phyloP scores from a whole-genome alignment of 2,113 vertebrate genomes.

The Oophaga pumilio region DNA sequence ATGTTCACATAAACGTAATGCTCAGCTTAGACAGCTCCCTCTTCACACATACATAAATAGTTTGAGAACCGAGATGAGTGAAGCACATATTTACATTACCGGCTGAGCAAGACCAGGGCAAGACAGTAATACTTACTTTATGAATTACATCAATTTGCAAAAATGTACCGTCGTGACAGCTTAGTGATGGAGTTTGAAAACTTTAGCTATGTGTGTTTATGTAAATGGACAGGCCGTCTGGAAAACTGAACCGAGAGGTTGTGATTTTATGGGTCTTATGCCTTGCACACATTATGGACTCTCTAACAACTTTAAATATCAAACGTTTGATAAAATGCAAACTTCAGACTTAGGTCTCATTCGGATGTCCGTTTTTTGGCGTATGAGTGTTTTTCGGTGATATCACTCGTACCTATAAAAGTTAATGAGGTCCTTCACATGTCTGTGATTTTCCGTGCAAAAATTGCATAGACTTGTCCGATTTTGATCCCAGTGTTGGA shows the following conservation, averaged over 20 bases:
- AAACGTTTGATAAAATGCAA: background rate
- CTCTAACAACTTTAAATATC: background rate
- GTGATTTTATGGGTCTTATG: background rate
- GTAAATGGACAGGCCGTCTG: constrained; percentile 17
- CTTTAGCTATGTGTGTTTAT: background rate
- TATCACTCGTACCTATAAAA: too few relatives aligned
- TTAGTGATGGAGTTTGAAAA: constrained; percentile 10
- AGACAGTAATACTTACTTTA: background rate
- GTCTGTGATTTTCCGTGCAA: too few relatives aligned
- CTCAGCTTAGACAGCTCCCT: constrained; percentile 1
- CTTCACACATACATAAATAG: constrained; percentile 33
- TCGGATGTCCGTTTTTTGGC: too few relatives aligned
- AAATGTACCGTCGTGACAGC: constrained; percentile 18
- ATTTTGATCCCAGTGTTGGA: too few relatives aligned
- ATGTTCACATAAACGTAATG: constrained; percentile 14
- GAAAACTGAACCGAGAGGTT: too few relatives aligned
- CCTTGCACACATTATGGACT: background rate
- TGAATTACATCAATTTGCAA: constrained; percentile 41
- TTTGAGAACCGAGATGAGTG: constrained; percentile 1
- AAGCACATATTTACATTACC: constrained; percentile 28
- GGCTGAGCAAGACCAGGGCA: background rate
- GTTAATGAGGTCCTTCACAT: too few relatives aligned
- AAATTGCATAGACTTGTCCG: too few relatives aligned
- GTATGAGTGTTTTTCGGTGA: too few relatives aligned
- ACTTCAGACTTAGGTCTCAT: background rate